Evolutionary conservation across 2,113 vertebrate genomes (phyloP).

Genomic region (Cranoglanis bouderius): DNA sequence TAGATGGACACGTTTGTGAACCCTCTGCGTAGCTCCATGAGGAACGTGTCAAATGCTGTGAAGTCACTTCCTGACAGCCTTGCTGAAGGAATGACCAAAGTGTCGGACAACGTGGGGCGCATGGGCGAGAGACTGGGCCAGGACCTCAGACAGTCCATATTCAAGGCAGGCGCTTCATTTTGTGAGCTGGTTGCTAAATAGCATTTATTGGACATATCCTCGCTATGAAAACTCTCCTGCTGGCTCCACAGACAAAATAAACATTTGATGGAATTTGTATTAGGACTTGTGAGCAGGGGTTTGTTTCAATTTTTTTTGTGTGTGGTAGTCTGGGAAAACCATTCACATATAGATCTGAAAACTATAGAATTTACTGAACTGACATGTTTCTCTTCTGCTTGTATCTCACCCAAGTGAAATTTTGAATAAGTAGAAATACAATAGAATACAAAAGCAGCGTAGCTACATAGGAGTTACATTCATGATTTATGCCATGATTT

Average conservation of each 20-base stretch:
- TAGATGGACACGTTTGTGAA: slow-evolving; percentile 99
- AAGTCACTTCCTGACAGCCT: slow-evolving; percentile 96
- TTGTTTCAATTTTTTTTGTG: background rate
- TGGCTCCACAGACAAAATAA: background rate
- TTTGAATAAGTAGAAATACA: background rate
- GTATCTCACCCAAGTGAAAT: background rate
- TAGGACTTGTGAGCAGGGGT: background rate
- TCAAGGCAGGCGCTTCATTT: slow-evolving; percentile 81
- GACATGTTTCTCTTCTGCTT: background rate
- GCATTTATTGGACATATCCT: background rate
- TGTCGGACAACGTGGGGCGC: slow-evolving; percentile 98
- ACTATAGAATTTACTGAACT: background rate
- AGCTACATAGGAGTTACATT: too few species aligned
- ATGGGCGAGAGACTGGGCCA: slow-evolving; percentile 96
- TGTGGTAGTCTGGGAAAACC: background rate
- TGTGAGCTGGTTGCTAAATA: background rate
- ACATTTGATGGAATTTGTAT: background rate
- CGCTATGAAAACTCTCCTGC: background rate
- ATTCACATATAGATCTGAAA: background rate
- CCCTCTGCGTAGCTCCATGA: slow-evolving; percentile 96
- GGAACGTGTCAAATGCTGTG: slow-evolving; percentile 96
- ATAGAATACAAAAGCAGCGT: background rate
- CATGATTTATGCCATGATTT: background rate
- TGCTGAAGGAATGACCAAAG: slow-evolving; percentile 97
- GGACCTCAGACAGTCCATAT: slow-evolving; percentile 95